Evolutionary conservation across 2,888 invertebrate genomes (phyloP).

Genomic region (Amphipyra tragopoginis): DNA sequence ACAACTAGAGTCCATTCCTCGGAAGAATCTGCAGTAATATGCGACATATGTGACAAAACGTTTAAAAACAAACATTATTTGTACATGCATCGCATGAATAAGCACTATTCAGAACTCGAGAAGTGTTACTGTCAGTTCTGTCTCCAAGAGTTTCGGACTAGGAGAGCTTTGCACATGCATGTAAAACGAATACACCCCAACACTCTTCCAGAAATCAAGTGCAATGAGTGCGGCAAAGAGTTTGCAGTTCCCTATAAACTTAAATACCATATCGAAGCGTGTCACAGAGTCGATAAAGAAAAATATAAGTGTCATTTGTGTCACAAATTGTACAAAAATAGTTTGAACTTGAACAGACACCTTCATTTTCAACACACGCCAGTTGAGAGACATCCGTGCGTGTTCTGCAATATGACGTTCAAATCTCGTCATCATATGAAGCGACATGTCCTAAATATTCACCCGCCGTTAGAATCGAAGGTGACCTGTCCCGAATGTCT

Average conservation of each 20-base stretch:
- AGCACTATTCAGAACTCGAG: conserved; percentile 84
- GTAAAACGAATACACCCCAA: conserved; percentile 80
- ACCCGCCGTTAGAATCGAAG: conserved; percentile 85
- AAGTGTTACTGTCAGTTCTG: conserved; percentile 85
- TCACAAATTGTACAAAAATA: conserved; percentile 80
- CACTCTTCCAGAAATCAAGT: conserved; percentile 82
- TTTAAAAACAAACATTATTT: conserved; percentile 87
- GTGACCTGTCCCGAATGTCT: conserved; percentile 83
- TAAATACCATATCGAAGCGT: conserved; percentile 78
- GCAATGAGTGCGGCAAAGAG: conserved; percentile 80
- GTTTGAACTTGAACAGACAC: conserved; percentile 79
- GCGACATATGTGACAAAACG: conserved; percentile 82
- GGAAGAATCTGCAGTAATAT: conserved; percentile 81
- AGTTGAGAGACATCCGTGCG: conserved; percentile 80
- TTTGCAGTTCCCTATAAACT: conserved; percentile 84
- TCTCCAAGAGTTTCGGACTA: conserved; percentile 81
- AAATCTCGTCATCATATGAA: conserved; percentile 86
- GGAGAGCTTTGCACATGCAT: conserved; percentile 83
- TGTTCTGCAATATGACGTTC: conserved; percentile 85
- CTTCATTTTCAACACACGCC: conserved; percentile 81
- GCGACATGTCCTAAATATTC: conserved; percentile 83
- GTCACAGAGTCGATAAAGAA: conserved; percentile 76
- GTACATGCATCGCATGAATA: conserved; percentile 87
- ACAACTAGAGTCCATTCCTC: conserved; percentile 84
- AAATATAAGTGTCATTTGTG: conserved; percentile 81